phyloP scores from a whole-genome alignment of 2,888 invertebrate genomes.

The Tetramorium bicarinatum region DNA sequence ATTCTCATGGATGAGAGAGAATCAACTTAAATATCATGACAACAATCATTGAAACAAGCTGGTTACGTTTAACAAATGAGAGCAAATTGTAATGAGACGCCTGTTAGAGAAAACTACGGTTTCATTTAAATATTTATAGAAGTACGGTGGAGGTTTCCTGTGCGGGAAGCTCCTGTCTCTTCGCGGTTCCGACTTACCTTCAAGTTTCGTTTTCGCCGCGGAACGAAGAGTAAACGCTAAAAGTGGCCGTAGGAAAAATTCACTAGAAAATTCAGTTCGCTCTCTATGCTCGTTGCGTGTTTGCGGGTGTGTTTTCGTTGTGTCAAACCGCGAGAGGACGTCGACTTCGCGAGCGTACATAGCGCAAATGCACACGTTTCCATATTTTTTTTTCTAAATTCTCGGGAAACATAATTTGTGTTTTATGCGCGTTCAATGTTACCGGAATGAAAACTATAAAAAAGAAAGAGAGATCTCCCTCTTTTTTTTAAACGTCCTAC shows the following conservation, averaged over 20 bases:
- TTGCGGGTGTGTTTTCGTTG: background rate
- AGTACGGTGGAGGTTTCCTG: constrained; percentile 19
- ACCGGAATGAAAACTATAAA: background rate
- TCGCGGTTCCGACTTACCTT: constrained; percentile 32
- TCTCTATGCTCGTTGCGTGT: constrained; percentile 15
- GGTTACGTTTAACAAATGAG: constrained; percentile 40
- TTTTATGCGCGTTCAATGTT: background rate
- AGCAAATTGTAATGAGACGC: constrained; percentile 50
- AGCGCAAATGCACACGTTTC: background rate
- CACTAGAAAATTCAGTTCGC: constrained; percentile 44
- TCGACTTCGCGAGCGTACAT: constrained; percentile 16
- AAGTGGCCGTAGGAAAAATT: constrained; percentile 49
- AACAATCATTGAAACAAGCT: constrained; percentile 37
- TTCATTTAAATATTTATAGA: constrained; percentile 53
- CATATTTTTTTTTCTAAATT: background rate
- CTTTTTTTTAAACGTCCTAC: background rate
- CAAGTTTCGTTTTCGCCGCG: constrained; percentile 39
- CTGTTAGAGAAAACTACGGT: constrained; percentile 51
- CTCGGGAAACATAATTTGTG: constrained; percentile 1
- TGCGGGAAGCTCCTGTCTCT: constrained; percentile 29
- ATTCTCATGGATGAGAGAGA: background rate
- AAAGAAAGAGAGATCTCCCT: background rate
- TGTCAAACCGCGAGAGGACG: constrained; percentile 29
- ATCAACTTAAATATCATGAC: background rate
- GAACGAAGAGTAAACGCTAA: constrained; percentile 49